Evolutionary conservation across 2,113 vertebrate species (phyloP).

Genomic region (Saguinus midas): DNA sequence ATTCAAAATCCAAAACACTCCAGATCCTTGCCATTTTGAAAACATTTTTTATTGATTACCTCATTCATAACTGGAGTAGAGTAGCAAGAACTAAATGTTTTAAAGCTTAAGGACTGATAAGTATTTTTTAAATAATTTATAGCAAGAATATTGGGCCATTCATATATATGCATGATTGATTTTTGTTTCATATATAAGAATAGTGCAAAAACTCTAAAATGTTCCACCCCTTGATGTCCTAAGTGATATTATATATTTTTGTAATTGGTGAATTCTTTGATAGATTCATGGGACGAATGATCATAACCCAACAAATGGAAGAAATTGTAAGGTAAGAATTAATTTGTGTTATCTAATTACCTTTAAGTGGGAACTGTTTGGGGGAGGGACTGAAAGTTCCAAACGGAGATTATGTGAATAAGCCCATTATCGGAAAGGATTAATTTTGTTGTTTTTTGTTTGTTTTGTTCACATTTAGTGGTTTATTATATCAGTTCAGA

Average conservation of each 20-base stretch:
- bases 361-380: neutral
- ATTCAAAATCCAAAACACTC: neutral
- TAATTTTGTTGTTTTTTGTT: neutral
- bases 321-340: slow-evolving; percentile 94
- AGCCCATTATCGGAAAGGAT: neutral
- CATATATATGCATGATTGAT: neutral
- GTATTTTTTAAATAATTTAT: slow-evolving; percentile 27
- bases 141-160: neutral
- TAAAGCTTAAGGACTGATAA: neutral
- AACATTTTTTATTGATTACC: slow-evolving; percentile 36
- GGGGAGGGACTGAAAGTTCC: neutral
- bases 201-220: neutral
- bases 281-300: slow-evolving; percentile 97
- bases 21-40: slow-evolving; percentile 25
- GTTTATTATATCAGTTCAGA: too few species aligned
- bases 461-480: too few species aligned
- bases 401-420: slow-evolving; percentile 8
- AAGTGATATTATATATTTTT: slow-evolving; percentile 1
- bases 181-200: neutral
- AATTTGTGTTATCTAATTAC: slow-evolving; percentile 27
- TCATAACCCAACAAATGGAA: slow-evolving; percentile 91
- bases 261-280: slow-evolving; percentile 66
- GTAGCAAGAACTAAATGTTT: slow-evolving; percentile 18
- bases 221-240: neutral
- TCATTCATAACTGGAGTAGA: neutral